Conservation (phyloP, 1,140 invertebrate genomes). For the Nymphalis io region DNA sequence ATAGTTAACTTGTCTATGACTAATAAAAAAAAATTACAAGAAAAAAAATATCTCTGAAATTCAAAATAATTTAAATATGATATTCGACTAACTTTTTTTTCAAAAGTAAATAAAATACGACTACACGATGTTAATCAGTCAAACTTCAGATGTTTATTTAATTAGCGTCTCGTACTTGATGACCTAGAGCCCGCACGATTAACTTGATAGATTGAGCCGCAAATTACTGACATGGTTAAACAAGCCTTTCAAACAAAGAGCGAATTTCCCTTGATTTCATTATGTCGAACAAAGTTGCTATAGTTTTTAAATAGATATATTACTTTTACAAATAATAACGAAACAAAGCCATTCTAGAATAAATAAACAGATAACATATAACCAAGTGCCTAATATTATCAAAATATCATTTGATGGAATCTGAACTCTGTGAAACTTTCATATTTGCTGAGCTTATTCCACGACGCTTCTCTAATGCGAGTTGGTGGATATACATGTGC, state of each 20-base stretch:
- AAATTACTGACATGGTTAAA: slow-evolving; percentile 29
- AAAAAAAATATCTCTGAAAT: no score
- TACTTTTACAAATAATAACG: background rate
- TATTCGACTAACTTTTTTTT: no score
- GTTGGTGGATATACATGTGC: no score
- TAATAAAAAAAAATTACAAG: no score
- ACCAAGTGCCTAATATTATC: background rate
- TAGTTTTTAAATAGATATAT: background rate
- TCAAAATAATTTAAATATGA: no score
- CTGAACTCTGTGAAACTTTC: no score
- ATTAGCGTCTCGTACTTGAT: slow-evolving; percentile 15
- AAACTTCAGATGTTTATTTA: slow-evolving; percentile 12
- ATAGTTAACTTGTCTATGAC: no score
- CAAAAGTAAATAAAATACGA: background rate
- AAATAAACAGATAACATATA: background rate
- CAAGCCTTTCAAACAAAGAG: slow-evolving; percentile 22
- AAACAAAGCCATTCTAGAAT: background rate
- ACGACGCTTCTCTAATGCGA: no score
- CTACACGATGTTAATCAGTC: background rate
- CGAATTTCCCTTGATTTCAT: slow-evolving; percentile 23
- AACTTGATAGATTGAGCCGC: slow-evolving; percentile 30
- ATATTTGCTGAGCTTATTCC: no score
- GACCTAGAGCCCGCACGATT: slow-evolving; percentile 21
- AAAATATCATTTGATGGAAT: no score
- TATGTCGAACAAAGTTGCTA: slow-evolving; percentile 20